phyloP scores from a whole-genome alignment of 1,140 invertebrate genomes.

The Euura saliciscinereae region DNA sequence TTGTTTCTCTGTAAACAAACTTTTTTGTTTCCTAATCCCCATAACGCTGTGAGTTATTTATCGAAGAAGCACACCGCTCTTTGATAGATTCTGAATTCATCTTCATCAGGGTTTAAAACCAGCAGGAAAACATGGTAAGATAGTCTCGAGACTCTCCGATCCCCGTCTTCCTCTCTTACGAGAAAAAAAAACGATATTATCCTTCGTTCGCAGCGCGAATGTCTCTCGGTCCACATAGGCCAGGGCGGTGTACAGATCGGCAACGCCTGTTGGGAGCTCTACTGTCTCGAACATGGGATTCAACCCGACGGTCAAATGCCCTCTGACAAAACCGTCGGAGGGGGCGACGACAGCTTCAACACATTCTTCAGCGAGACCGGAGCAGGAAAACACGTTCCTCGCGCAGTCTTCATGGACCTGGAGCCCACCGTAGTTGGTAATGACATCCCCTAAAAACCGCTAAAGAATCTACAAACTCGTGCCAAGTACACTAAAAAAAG shows the following conservation, averaged over 20 bases:
- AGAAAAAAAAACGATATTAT: background rate
- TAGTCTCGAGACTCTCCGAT: background rate
- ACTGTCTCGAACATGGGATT: conserved; percentile 90
- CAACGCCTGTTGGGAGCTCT: conserved; percentile 78
- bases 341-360: conserved; percentile 64
- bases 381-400: conserved; percentile 41
- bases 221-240: conserved; percentile 76
- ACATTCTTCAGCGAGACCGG: conserved; percentile 66
- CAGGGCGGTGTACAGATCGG: conserved; percentile 80
- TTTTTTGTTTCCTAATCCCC: background rate
- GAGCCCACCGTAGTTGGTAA: conserved; percentile 67
- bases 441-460: too few species aligned
- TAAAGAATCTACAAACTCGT: background rate
- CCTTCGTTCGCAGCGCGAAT: conserved; percentile 37
- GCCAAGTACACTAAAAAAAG: background rate
- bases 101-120: background rate
- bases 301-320: conserved; percentile 84
- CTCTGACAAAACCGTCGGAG: conserved; percentile 50
- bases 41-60: background rate
- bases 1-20: background rate
- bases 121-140: background rate
- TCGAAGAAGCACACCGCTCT: background rate
- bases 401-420: conserved; percentile 48
- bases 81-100: background rate
- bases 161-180: background rate